Base-by-base conservation (phyloP, 1,140 invertebrate genomes). In the Bombus ignitus region DNA sequence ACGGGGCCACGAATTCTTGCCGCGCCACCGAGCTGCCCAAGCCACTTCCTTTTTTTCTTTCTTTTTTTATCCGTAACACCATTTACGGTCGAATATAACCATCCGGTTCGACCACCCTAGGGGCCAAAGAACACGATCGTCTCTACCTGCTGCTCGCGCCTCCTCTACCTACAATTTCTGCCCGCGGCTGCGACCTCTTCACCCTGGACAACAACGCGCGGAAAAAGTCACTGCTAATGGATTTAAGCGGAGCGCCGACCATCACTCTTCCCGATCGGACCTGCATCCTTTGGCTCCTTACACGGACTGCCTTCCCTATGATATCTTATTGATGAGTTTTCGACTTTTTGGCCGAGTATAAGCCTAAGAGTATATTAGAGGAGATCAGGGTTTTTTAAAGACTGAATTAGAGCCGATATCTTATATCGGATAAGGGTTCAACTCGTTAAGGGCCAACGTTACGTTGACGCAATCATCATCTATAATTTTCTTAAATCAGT, bases 161-260 rank as follows among this genome's bases (percentile, higher is more conserved):
- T 85, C 84, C 82, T 86, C 70, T 83, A 66, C 81, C 85, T 81
- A 86, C 87, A 32, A 32, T 79, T 73, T 81, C 74, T 74, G 59
- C 81, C 83, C 79, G 87, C 81, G 73, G 73, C 71, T 87, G 81
- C 89, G 90, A 91, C 91, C 91, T 92, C 83, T 89, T 90, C 90
- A 90, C 85, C 91, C 68, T 65, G 25, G 44, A 12, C 57, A 57
- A 68, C 72, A 35, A 85, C 72, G 73, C 81, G 47, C 79, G 83
- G 77, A 87, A 89, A 86, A 92, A 90, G 81, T 83, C 83, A 80
- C 57, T 84, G 86, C 86, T 92, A 92, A 92, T 92, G 90, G 87
- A 92, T 92, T 92, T 90, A 91, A 86, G 85, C 85, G 90, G 86
- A 71, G 83, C 80, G 78, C 76, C 85, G 83, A 83, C 80, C 87